phyloP scores from a whole-genome alignment of 2,113 vertebrate species.

The Micronycteris hirsuta region DNA sequence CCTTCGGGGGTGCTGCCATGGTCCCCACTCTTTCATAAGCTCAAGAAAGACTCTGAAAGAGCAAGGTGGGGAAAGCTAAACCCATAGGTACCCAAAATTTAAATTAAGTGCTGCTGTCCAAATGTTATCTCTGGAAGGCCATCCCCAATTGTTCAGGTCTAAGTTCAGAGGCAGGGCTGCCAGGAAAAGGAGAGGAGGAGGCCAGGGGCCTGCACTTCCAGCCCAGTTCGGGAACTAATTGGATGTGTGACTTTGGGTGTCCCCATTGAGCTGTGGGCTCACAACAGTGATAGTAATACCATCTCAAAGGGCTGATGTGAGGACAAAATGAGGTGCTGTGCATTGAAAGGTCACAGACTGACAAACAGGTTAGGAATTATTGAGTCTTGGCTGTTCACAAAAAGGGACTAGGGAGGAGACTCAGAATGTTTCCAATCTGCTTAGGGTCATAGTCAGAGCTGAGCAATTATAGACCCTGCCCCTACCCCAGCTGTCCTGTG shows the following conservation, averaged over 20 bases:
- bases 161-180: neutral
- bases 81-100: neutral
- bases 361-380: neutral
- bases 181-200: neutral
- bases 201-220: neutral
- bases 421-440: neutral
- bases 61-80: neutral
- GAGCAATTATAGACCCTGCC: neutral
- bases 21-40: neutral
- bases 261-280: neutral
- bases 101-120: neutral
- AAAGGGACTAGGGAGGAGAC: neutral
- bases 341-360: neutral
- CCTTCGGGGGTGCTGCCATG: neutral
- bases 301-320: neutral
- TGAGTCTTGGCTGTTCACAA: neutral
- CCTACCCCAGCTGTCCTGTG: fast-evolving
- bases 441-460: neutral
- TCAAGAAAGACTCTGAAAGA: neutral
- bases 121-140: neutral
- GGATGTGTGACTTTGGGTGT: neutral
- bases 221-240: neutral
- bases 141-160: neutral
- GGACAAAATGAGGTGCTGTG: neutral
- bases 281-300: neutral